A percentile compares a stretch with the other conserved stretches of the same genome.
phyloP scores from a whole-genome alignment of 2,888 invertebrate species.

The Phrixothrix hirtus region DNA sequence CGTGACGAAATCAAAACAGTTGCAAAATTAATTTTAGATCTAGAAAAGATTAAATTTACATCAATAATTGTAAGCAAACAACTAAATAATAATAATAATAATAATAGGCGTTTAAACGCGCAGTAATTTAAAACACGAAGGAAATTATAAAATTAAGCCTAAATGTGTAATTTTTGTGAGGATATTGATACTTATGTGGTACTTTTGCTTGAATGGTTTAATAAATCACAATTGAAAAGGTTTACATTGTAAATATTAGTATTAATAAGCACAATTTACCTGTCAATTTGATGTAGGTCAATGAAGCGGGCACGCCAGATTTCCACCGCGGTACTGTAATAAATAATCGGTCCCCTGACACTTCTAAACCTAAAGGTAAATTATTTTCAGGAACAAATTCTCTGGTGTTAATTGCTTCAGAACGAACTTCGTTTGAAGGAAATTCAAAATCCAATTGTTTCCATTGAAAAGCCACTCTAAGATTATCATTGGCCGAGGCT shows the following conservation, averaged over 20 bases:
- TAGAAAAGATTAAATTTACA: no score
- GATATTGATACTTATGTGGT: no score
- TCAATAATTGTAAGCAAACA: no score
- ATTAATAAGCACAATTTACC: constrained; percentile 56
- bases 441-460: constrained; percentile 72
- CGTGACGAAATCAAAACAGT: no score
- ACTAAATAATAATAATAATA: no score
- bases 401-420: constrained; percentile 63
- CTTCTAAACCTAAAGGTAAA: constrained; percentile 75
- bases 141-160: no score
- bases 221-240: no score
- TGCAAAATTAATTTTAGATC: no score
- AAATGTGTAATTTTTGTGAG: no score
- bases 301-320: constrained; percentile 72
- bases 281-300: constrained; percentile 72
- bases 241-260: background rate
- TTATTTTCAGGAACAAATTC: constrained; percentile 72
- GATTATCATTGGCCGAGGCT: constrained; percentile 63
- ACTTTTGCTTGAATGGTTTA: no score
- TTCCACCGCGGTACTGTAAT: constrained; percentile 77
- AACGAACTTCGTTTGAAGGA: constrained; percentile 60
- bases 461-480: constrained; percentile 73
- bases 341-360: constrained; percentile 69
- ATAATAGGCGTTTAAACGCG: no score
- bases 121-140: no score